Percentiles rank a stretch among this genome's conserved stretches.
These are phyloP conservation scores for Acanthaster planci DNA, from an alignment of 35 echinoderm and acorn worm genomes.

Conservation along the genomic window DNA sequence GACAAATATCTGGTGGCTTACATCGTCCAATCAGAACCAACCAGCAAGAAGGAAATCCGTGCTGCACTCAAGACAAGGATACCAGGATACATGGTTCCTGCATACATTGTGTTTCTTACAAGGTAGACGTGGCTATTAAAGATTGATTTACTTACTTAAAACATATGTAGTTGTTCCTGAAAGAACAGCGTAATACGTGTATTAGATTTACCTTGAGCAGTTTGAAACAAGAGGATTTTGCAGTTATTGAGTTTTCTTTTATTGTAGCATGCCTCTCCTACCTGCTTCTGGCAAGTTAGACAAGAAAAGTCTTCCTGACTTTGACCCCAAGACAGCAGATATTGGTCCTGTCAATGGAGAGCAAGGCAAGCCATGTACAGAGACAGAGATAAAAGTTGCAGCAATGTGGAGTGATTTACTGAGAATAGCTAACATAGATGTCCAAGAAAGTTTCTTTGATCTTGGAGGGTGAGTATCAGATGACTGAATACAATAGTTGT, in stretches of 20 bases:
- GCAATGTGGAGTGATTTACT: slow-evolving; percentile 43
- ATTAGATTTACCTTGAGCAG: too few relatives aligned
- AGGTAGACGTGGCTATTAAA: slow-evolving; percentile 4
- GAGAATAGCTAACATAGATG: slow-evolving; percentile 26
- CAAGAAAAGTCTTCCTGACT: slow-evolving; percentile 55
- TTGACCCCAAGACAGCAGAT: slow-evolving; percentile 13
- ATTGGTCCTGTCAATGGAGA: background rate
- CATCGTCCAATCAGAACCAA: slow-evolving; percentile 41
- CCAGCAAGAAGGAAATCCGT: slow-evolving; percentile 53
- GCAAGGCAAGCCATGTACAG: slow-evolving; percentile 30
- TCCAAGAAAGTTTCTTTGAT: slow-evolving; percentile 66
- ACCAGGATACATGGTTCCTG: slow-evolving; percentile 52
- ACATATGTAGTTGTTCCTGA: too few relatives aligned
- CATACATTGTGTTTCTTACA: slow-evolving; percentile 50
- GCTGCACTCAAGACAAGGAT: slow-evolving; percentile 53
- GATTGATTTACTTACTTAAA: too few relatives aligned
- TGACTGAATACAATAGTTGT: background rate
- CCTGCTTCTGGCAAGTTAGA: slow-evolving; percentile 61
- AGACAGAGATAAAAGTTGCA: slow-evolving; percentile 24
- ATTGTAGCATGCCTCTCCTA: slow-evolving; percentile 55
- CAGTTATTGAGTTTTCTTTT: background rate
- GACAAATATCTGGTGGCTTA: slow-evolving; percentile 63
- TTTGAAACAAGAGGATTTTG: too few relatives aligned
- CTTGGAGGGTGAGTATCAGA: slow-evolving; percentile 31
- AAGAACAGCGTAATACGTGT: too few relatives aligned